These are phyloP conservation scores for Rhyzopertha dominica DNA, from an alignment of 1,140 invertebrate species.

Conservation along the genomic window DNA sequence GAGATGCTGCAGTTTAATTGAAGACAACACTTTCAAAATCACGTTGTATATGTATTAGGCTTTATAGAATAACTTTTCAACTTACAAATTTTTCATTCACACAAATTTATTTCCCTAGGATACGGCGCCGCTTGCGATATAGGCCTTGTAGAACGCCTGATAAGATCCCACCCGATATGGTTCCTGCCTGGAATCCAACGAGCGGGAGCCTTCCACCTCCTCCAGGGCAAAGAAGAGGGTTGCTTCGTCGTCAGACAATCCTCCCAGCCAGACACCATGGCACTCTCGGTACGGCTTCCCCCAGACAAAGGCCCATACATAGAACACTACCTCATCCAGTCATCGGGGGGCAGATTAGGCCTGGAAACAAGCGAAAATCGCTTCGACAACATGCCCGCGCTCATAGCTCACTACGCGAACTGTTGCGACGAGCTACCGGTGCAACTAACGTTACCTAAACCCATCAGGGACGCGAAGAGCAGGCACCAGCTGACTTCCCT, in stretches of 20 bases:
- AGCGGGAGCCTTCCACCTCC: conserved; percentile 84
- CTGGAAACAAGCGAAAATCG: conserved; percentile 90
- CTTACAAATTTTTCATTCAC: too few species aligned
- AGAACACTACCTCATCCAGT: conserved; percentile 93
- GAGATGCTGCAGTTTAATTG: too few species aligned
- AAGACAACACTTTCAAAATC: too few species aligned
- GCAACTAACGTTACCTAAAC: conserved; percentile 76
- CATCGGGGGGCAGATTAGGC: conserved; percentile 70
- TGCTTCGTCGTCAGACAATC: conserved; percentile 91
- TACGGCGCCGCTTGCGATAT: conserved; percentile 65
- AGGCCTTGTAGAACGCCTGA: conserved; percentile 77
- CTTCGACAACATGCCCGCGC: conserved; percentile 84
- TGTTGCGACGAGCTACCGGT: conserved; percentile 93
- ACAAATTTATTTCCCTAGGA: conserved; percentile 27
- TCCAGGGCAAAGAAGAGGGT: conserved; percentile 89
- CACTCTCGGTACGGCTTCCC: conserved; percentile 85
- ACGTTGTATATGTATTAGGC: too few species aligned
- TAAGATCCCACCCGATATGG: conserved; percentile 91
- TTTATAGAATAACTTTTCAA: too few species aligned
- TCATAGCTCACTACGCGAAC: conserved; percentile 89
- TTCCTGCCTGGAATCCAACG: conserved; percentile 90
- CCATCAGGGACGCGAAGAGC: conserved; percentile 79
- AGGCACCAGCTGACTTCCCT: conserved; percentile 85
- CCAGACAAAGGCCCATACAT: conserved; percentile 82
- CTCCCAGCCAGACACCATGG: conserved; percentile 88